Conservation (phyloP, 2,113 vertebrate genomes). For the Etia nguti region DNA sequence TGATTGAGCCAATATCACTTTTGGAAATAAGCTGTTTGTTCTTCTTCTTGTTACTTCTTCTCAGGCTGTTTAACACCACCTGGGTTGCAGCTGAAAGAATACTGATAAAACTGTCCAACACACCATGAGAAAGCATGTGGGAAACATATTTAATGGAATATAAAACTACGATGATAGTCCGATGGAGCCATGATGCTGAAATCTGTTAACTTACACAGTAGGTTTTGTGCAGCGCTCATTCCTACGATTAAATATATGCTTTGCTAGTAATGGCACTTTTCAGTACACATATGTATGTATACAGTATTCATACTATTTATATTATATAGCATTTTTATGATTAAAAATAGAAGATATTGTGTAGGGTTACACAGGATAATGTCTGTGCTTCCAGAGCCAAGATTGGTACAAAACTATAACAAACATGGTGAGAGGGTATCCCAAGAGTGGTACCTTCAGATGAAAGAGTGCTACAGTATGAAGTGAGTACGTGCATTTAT, state of each 20-base stretch:
- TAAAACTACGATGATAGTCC: accelerated
- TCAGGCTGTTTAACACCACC: background rate
- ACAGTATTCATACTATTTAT: background rate
- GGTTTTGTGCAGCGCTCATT: background rate
- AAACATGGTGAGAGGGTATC: background rate
- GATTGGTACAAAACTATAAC: background rate
- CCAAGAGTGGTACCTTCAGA: background rate
- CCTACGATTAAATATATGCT: background rate
- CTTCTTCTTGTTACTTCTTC: background rate
- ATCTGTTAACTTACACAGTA: background rate
- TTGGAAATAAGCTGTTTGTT: background rate
- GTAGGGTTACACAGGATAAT: background rate
- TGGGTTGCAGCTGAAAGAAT: background rate
- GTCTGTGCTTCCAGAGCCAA: background rate
- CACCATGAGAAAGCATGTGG: background rate
- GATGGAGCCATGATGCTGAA: background rate
- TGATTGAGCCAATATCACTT: accelerated
- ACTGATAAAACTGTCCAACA: no score
- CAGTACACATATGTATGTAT: background rate
- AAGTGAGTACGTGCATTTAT: background rate
- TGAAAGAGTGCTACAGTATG: background rate
- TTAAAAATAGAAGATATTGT: background rate
- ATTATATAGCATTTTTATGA: background rate
- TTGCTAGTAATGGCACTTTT: background rate
- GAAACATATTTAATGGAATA: background rate